Evolutionary conservation across 2,113 vertebrate genomes (phyloP).

Genomic region (Tetraodon nigroviridis): DNA sequence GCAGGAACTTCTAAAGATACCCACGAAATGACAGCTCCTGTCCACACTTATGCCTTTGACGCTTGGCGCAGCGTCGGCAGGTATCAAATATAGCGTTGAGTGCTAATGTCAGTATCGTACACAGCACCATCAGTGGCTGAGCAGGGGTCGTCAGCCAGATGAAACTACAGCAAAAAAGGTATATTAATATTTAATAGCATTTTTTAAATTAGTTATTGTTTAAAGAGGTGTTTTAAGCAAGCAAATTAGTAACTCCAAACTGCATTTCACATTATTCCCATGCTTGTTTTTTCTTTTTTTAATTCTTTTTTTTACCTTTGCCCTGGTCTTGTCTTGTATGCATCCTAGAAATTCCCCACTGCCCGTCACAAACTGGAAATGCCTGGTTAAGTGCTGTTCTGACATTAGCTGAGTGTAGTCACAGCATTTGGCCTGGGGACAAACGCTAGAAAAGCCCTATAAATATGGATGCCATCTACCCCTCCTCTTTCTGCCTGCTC

Average conservation of each 20-base stretch:
- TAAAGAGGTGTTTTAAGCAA: not conserved
- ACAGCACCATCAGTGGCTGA: slow-evolving; percentile 1
- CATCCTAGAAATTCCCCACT: slow-evolving; percentile 56
- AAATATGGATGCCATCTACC: slow-evolving; percentile 70
- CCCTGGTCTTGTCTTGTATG: slow-evolving; percentile 32
- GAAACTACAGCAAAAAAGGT: not conserved
- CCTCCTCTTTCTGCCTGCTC: slow-evolving; percentile 32
- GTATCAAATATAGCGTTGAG: slow-evolving; percentile 11
- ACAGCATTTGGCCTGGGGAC: slow-evolving; percentile 73
- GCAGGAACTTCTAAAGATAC: slow-evolving; percentile 8
- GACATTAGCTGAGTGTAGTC: slow-evolving; percentile 72
- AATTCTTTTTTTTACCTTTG: slow-evolving; percentile 17
- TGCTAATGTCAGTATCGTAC: slow-evolving; percentile 3
- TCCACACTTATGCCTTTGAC: not conserved
- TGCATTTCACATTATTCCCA: slow-evolving; percentile 14
- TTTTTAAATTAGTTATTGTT: not conserved
- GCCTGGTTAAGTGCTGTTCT: slow-evolving; percentile 73
- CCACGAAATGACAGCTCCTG: slow-evolving; percentile 10
- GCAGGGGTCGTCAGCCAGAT: not conserved
- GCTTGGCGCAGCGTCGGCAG: slow-evolving; percentile 4
- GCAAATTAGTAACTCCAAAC: not conserved
- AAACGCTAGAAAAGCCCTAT: slow-evolving; percentile 66
- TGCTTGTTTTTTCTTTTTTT: not conserved
- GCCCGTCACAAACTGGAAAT: slow-evolving; percentile 64
- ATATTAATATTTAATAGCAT: no score